phyloP scores from a whole-genome alignment of 2,113 vertebrate species.

The Salminus brasiliensis region DNA sequence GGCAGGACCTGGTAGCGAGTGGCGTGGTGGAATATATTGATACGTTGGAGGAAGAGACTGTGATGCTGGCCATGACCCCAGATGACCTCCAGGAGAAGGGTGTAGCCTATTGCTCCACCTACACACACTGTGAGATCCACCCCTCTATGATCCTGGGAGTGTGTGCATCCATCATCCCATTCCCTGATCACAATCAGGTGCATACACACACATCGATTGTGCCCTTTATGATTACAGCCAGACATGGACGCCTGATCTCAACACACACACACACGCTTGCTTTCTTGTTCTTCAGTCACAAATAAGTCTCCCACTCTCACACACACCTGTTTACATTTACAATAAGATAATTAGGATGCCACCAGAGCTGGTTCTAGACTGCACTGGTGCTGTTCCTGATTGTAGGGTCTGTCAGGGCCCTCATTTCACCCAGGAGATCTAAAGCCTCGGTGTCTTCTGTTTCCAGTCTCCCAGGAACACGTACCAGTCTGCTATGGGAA shows the following conservation, averaged over 20 bases:
- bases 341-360: too few species aligned
- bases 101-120: slow-evolving; percentile 96
- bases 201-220: not conserved
- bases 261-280: slow-evolving; percentile 13
- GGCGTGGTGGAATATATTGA: slow-evolving; percentile 98
- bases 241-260: too few species aligned
- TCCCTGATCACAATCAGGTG: slow-evolving; percentile 99
- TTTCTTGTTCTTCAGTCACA: too few species aligned
- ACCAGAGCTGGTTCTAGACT: too few species aligned
- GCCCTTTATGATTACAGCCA: too few species aligned
- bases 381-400: not conserved
- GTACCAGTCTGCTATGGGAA: slow-evolving; percentile 99
- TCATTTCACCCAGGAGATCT: not conserved
- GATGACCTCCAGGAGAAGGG: slow-evolving; percentile 98
- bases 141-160: slow-evolving; percentile 99
- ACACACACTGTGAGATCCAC: slow-evolving; percentile 97
- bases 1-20: slow-evolving; percentile 97
- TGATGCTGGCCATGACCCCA: slow-evolving; percentile 98
- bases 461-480: slow-evolving; percentile 97
- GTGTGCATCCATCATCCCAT: slow-evolving; percentile 97
- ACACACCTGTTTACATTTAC: too few species aligned
- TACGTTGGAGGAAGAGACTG: slow-evolving; percentile 95
- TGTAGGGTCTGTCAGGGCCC: too few species aligned
- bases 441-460: slow-evolving; percentile 26
- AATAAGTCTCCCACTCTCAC: too few species aligned